These are phyloP conservation scores for Mionectes macconnelli DNA, from an alignment of 2,113 vertebrate species.

Conservation along the genomic window DNA sequence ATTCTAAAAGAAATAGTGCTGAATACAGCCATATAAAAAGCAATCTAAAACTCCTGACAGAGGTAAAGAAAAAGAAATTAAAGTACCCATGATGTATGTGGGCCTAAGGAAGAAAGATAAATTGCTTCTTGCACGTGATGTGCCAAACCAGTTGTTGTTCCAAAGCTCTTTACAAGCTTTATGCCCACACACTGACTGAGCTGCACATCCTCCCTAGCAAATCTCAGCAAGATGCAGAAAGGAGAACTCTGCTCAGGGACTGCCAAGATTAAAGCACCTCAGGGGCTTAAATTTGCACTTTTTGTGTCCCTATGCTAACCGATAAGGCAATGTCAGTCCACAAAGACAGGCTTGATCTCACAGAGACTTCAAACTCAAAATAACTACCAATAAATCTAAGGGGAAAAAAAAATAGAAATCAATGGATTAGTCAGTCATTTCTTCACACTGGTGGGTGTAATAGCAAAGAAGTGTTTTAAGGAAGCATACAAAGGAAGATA, in stretches of 20 bases:
- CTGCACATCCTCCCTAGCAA: not conserved
- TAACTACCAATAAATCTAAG: not conserved
- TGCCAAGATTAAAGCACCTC: constrained; percentile 27
- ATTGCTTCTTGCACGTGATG: not conserved
- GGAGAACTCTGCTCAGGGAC: not conserved
- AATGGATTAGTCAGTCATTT: not conserved
- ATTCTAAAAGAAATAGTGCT: constrained; percentile 24
- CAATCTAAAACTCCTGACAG: constrained; percentile 6
- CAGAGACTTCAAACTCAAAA: not conserved
- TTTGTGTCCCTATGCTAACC: not conserved
- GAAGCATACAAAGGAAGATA: not conserved
- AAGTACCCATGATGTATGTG: not conserved
- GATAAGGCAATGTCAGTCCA: not conserved
- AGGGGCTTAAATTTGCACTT: constrained; percentile 14
- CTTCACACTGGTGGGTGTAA: not conserved
- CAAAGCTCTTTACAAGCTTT: constrained; percentile 57
- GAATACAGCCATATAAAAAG: constrained; percentile 12
- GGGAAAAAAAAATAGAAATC: not conserved
- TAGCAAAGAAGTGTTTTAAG: constrained; percentile 13
- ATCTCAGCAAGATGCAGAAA: constrained; percentile 3
- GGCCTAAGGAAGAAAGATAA: constrained; percentile 27
- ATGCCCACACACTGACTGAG: constrained; percentile 33
- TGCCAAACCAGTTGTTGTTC: constrained; percentile 29
- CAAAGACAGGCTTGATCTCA: not conserved
- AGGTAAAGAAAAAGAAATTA: not conserved